Percentiles rank a stretch among this genome's conserved stretches.
Conservation (phyloP, 2,888 invertebrate genomes). For the Coenonympha arcania region DNA sequence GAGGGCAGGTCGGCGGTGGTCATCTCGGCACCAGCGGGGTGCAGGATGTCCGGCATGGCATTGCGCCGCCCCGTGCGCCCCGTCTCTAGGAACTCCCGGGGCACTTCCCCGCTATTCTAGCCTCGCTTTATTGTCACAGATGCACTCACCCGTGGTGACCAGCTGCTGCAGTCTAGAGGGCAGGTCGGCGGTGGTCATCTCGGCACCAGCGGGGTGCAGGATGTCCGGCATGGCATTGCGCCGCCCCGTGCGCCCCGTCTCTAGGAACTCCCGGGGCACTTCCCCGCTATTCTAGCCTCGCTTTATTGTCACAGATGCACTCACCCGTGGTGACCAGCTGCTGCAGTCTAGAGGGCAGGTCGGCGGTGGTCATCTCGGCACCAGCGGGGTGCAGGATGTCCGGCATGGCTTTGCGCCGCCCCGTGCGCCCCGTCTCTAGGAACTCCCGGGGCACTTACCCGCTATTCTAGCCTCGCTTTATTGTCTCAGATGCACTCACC, state of each 20-base stretch:
- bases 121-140: neutral
- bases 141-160: conserved; percentile 72
- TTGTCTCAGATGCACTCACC: neutral
- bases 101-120: conserved; percentile 69
- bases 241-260: conserved; percentile 88
- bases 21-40: conserved; percentile 80
- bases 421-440: conserved; percentile 87
- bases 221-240: conserved; percentile 92
- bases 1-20: conserved; percentile 85
- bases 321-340: conserved; percentile 78
- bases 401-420: conserved; percentile 89
- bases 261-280: conserved; percentile 85
- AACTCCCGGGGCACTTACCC: conserved; percentile 82
- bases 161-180: conserved; percentile 83
- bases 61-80: conserved; percentile 91
- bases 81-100: conserved; percentile 87
- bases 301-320: conserved; percentile 64
- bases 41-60: conserved; percentile 88
- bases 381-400: conserved; percentile 85
- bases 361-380: conserved; percentile 81
- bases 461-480: conserved; percentile 47
- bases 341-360: conserved; percentile 83
- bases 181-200: conserved; percentile 83
- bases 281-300: conserved; percentile 72
- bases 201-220: conserved; percentile 80